Conservation (phyloP, 2,888 invertebrate species). For the Aporophyla lueneburgensis region DNA sequence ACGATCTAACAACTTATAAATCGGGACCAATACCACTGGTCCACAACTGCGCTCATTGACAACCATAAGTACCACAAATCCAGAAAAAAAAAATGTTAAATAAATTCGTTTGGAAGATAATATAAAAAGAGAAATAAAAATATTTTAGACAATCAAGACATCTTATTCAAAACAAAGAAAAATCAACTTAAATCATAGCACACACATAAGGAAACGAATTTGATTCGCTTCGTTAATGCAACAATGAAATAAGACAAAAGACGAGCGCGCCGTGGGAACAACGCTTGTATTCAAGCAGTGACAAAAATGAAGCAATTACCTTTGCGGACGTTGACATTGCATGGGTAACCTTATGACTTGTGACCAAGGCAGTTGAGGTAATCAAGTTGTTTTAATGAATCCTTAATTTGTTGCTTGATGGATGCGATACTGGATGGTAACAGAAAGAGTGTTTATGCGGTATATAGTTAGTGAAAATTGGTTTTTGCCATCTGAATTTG, state of each 20-base stretch:
- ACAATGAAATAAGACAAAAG: constrained; percentile 69
- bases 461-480: background rate
- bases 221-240: constrained; percentile 55
- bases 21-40: too few species aligned
- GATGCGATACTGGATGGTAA: background rate
- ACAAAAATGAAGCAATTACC: constrained; percentile 71
- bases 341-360: constrained; percentile 51
- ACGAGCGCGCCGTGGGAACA: constrained; percentile 69
- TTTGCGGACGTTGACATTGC: constrained; percentile 67
- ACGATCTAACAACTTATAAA: too few species aligned
- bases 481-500: background rate
- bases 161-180: constrained; percentile 38
- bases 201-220: constrained; percentile 66
- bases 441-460: background rate
- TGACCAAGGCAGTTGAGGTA: constrained; percentile 24
- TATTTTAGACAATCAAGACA: background rate
- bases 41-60: too few species aligned
- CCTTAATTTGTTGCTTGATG: background rate
- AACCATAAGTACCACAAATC: too few species aligned
- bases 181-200: constrained; percentile 53
- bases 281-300: constrained; percentile 57
- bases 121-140: too few species aligned
- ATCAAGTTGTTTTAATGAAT: constrained; percentile 8
- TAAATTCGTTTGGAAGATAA: too few species aligned
- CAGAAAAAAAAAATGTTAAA: too few species aligned